Evolutionary conservation across 2,113 vertebrate species (phyloP).

Genomic region (Tamias sibiricus): DNA sequence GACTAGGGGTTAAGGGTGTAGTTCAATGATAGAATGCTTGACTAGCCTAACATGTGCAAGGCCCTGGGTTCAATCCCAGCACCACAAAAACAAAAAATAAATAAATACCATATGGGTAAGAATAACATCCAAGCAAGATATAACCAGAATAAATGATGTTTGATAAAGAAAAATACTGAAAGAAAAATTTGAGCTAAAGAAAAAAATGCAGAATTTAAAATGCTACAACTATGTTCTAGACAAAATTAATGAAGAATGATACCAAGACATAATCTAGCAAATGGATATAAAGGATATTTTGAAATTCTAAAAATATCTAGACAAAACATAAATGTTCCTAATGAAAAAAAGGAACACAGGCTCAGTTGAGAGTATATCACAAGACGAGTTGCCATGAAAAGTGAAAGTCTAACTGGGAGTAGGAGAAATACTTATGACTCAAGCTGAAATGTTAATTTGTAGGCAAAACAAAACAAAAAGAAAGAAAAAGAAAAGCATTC

Average conservation of each 20-base stretch:
- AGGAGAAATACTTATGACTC: not conserved
- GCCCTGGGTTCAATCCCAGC: not conserved
- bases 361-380: not conserved
- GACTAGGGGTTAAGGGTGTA: not conserved
- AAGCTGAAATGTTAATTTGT: slow-evolving; percentile 17
- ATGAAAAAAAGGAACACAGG: not conserved
- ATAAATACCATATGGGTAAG: not conserved
- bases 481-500: not conserved
- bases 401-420: not conserved
- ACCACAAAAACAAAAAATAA: not conserved
- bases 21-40: not conserved
- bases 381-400: not conserved
- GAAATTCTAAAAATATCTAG: not conserved
- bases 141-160: not conserved
- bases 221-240: not conserved
- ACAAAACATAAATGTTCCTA: slow-evolving; percentile 6
- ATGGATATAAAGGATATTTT: not conserved
- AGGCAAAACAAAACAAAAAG: slow-evolving; percentile 25
- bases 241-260: slow-evolving; percentile 49
- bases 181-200: slow-evolving; percentile 20
- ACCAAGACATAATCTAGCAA: not conserved
- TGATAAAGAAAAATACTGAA: not conserved
- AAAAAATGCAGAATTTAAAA: slow-evolving; percentile 12
- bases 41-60: not conserved
- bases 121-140: not conserved